These are phyloP conservation scores for Thumatha senex DNA, from an alignment of 2,888 invertebrate species.

Conservation along the genomic window DNA sequence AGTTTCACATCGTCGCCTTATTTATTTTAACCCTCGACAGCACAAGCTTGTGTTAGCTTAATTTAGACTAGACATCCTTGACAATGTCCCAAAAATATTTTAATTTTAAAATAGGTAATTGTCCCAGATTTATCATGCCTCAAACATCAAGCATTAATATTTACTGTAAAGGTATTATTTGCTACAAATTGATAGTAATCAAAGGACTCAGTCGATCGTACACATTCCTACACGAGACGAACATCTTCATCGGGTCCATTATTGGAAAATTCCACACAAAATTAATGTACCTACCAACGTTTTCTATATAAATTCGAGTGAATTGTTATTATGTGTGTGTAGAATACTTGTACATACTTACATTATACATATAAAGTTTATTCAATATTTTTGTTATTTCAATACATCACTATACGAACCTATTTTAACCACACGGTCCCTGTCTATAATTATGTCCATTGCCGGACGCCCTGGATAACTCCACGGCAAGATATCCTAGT, in stretches of 20 bases:
- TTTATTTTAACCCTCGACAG: neutral
- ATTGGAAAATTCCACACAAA: constrained; percentile 61
- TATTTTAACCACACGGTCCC: too few relatives aligned
- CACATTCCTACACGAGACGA: constrained; percentile 46
- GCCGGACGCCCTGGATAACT: too few relatives aligned
- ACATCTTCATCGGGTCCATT: constrained; percentile 49
- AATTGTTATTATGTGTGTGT: constrained; percentile 13
- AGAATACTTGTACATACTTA: too few relatives aligned
- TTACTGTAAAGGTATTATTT: constrained; percentile 22
- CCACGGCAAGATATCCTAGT: too few relatives aligned
- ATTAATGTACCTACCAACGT: constrained; percentile 38
- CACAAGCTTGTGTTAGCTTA: too few relatives aligned
- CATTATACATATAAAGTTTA: too few relatives aligned
- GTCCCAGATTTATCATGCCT: too few relatives aligned
- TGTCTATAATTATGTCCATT: too few relatives aligned
- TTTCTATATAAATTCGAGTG: constrained; percentile 19
- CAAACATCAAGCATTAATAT: neutral
- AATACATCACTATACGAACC: too few relatives aligned
- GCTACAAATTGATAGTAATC: constrained; percentile 29
- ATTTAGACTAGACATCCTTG: neutral
- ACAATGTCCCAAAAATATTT: neutral
- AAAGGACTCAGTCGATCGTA: constrained; percentile 9
- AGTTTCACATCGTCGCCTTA: neutral
- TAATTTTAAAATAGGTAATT: neutral
- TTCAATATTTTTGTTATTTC: too few relatives aligned